These are phyloP conservation scores for Clarias fuscus DNA, from an alignment of 2,797 vertebrate genomes.

Conservation along the genomic window DNA sequence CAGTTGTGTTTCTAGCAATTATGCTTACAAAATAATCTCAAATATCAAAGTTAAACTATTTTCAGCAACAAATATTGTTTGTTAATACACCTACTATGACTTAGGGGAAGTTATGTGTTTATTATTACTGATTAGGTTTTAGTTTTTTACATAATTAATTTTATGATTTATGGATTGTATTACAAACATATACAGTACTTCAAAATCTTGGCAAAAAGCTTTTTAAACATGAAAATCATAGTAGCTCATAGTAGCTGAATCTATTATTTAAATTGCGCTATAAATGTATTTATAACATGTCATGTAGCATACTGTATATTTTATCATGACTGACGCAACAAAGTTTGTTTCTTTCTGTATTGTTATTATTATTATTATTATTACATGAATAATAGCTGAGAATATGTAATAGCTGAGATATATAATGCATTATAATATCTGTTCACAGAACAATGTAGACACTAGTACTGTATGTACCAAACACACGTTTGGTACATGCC, in stretches of 20 bases:
- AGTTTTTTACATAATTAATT: not conserved
- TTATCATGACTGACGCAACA: not conserved
- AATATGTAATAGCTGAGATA: not conserved
- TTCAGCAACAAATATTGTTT: not conserved
- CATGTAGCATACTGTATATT: not conserved
- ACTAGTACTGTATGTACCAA: not conserved
- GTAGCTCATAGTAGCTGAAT: not conserved
- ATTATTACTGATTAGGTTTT: not conserved
- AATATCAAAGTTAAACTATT: conserved; percentile 3
- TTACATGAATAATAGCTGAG: not conserved
- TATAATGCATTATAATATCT: not conserved
- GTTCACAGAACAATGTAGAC: not conserved
- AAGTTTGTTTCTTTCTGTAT: too few relatives aligned
- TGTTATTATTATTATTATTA: not conserved
- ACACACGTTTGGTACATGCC: not conserved
- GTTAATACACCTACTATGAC: not conserved
- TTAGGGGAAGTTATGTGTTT: not conserved
- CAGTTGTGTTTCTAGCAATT: conserved; percentile 18
- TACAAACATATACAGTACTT: not conserved
- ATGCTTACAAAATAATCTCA: conserved; percentile 21
- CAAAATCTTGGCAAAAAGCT: not conserved
- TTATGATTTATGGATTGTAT: not conserved
- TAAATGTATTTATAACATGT: not conserved
- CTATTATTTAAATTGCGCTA: not conserved
- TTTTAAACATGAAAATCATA: not conserved